Conservation (phyloP, 2,797 vertebrate species). For the Periparus ater region DNA sequence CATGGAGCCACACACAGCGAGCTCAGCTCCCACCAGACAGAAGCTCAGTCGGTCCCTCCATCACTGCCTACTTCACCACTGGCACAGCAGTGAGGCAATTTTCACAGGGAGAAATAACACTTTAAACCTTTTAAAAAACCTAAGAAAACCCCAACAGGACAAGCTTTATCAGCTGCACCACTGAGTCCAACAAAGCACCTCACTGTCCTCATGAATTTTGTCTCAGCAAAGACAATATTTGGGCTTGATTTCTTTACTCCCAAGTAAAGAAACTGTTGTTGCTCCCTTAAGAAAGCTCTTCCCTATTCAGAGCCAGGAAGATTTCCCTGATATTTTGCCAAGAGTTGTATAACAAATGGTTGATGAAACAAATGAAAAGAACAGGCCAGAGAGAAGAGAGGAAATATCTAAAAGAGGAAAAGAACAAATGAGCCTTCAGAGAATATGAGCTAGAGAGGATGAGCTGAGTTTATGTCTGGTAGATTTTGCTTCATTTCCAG, state of each 20-base stretch:
- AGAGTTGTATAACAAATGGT: constrained; percentile 29
- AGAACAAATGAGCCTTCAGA: constrained; percentile 51
- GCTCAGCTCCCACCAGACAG: not conserved
- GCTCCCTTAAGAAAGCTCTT: constrained; percentile 24
- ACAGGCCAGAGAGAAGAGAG: constrained; percentile 26
- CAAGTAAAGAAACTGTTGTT: not conserved
- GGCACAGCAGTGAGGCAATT: not conserved
- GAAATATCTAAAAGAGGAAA: constrained; percentile 39
- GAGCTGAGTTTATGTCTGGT: constrained; percentile 44
- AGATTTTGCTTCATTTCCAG: constrained; percentile 41
- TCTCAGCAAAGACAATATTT: not conserved
- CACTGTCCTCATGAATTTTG: not conserved
- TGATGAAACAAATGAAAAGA: constrained; percentile 5
- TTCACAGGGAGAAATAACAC: not conserved
- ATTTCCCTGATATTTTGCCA: constrained; percentile 20
- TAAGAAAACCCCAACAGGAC: not conserved
- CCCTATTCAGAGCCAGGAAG: not conserved
- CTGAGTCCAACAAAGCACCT: not conserved
- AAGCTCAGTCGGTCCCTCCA: not conserved
- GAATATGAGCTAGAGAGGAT: constrained; percentile 26
- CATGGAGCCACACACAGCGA: fast-evolving
- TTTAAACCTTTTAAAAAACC: not conserved
- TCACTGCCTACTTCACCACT: not conserved
- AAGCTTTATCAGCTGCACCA: not conserved
- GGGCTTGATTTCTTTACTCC: not conserved